Evolutionary conservation across 2,797 vertebrate genomes (phyloP).

Genomic region (Rhinogobio ventralis): DNA sequence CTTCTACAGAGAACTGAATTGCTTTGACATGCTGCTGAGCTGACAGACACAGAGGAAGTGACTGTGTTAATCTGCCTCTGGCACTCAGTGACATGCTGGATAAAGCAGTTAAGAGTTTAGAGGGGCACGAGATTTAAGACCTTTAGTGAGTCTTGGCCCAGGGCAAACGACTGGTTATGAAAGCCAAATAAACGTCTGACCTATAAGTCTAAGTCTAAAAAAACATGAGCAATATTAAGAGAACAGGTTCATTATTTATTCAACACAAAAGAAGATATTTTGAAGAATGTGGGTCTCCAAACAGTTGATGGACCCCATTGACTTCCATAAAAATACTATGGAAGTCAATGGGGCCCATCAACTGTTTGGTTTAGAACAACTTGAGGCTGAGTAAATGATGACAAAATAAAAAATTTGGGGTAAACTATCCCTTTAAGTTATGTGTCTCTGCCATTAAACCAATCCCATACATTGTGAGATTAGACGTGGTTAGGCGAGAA

Average conservation of each 20-base stretch:
- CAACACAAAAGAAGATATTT: not conserved
- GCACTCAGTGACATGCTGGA: slow-evolving; percentile 28
- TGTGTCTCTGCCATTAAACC: not conserved
- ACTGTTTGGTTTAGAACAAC: no score
- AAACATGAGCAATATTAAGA: slow-evolving; percentile 22
- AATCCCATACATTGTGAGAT: not conserved
- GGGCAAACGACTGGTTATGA: slow-evolving; percentile 46
- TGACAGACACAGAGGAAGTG: slow-evolving; percentile 38
- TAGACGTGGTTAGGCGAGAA: not conserved
- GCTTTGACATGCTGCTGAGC: slow-evolving; percentile 8
- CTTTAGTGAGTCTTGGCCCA: slow-evolving; percentile 40
- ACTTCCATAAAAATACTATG: not conserved
- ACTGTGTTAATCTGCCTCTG: slow-evolving; percentile 51
- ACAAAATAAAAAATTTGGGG: no score
- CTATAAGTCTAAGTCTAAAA: slow-evolving; percentile 39
- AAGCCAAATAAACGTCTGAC: slow-evolving; percentile 38
- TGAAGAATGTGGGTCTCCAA: not conserved
- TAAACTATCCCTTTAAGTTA: no score
- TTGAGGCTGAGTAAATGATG: no score
- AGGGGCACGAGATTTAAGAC: slow-evolving; percentile 40
- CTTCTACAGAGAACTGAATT: not conserved
- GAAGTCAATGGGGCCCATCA: no score
- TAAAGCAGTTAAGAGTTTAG: slow-evolving; percentile 34
- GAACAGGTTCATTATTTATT: slow-evolving; percentile 16
- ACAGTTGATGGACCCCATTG: not conserved